Conservation (phyloP, 2,797 vertebrate species). For the Xyrichtys novacula region DNA sequence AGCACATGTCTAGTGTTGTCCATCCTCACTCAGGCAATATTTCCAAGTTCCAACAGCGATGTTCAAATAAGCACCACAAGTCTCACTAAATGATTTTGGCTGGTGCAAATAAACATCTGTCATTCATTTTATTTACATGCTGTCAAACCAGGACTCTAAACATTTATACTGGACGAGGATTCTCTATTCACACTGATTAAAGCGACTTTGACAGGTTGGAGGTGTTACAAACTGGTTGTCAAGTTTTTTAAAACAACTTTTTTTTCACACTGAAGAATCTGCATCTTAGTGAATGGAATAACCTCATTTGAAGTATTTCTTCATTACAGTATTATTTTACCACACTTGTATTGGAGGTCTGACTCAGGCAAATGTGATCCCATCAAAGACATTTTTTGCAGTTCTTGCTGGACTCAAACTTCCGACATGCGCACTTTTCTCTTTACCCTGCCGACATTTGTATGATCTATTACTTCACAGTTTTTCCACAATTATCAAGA, state of each 20-base stretch:
- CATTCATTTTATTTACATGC: conserved; percentile 45
- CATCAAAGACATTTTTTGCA: not conserved
- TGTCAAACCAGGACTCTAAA: conserved; percentile 37
- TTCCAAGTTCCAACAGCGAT: conserved; percentile 21
- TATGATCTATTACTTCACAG: not conserved
- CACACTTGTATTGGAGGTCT: not conserved
- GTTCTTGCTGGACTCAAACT: not conserved
- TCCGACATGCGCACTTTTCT: not conserved
- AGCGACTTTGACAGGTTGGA: conserved; percentile 23
- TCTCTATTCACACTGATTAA: conserved; percentile 43
- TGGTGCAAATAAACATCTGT: conserved; percentile 53
- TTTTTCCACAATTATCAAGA: not conserved
- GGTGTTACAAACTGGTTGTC: conserved; percentile 17
- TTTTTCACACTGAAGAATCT: conserved; percentile 1
- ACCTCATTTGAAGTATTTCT: conserved; percentile 12
- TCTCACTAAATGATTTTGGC: conserved; percentile 36
- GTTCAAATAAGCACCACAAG: conserved; percentile 47
- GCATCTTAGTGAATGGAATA: conserved; percentile 16
- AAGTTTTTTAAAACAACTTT: conserved; percentile 3
- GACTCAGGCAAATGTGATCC: conserved; percentile 1
- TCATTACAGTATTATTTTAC: conserved; percentile 6
- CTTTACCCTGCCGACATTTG: not conserved
- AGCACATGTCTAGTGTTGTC: conserved; percentile 15
- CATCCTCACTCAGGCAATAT: conserved; percentile 25
- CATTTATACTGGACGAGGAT: conserved; percentile 53